Percentiles rank a stretch among this genome's conserved stretches.
phyloP scores from a whole-genome alignment of 2,888 invertebrate genomes.

The Oxycera nigricornis region DNA sequence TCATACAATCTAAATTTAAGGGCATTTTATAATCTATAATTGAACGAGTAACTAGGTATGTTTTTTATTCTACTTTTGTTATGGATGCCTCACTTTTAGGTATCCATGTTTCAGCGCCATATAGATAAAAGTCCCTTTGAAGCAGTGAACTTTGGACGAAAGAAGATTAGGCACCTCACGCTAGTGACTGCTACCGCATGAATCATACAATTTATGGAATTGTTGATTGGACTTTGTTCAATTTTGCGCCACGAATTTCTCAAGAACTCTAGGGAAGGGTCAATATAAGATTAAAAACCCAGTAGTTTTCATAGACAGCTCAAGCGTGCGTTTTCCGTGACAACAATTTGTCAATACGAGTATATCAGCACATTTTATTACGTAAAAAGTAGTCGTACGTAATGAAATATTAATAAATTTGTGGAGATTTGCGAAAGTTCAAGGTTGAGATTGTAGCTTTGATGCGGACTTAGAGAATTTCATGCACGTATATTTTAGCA shows the following conservation, averaged over 20 bases:
- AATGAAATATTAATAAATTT: no score
- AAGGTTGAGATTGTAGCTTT: no score
- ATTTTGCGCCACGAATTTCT: not conserved
- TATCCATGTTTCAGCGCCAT: not conserved
- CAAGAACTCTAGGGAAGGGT: not conserved
- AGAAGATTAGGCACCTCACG: not conserved
- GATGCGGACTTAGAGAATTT: no score
- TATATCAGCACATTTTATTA: no score
- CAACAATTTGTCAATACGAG: no score
- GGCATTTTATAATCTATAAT: not conserved
- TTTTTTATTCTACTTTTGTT: not conserved
- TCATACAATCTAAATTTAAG: not conserved
- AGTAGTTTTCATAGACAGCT: not conserved
- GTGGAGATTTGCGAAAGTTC: no score
- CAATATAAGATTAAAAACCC: constrained; percentile 10
- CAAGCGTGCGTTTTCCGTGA: not conserved
- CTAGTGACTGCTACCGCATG: not conserved
- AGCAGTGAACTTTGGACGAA: not conserved
- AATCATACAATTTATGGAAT: not conserved
- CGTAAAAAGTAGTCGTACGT: no score
- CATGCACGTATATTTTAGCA: no score
- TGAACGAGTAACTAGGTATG: not conserved
- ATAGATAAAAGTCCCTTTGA: not conserved
- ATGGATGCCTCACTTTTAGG: not conserved
- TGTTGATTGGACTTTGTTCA: not conserved